Conservation (phyloP, 2,888 invertebrate genomes). For the Hermodice carunculata region DNA sequence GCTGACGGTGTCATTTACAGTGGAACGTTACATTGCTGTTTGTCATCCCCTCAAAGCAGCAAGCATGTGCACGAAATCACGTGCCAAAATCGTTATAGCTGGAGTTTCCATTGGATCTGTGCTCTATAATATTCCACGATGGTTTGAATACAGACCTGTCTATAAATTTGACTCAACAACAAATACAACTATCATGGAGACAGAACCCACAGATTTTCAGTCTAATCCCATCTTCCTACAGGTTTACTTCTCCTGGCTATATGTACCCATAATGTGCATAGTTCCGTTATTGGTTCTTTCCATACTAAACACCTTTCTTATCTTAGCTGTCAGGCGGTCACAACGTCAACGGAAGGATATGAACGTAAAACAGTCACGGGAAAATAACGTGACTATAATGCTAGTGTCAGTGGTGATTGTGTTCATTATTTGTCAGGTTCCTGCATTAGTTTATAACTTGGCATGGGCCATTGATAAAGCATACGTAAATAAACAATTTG, state of each 20-base stretch:
- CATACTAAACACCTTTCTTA: conserved; percentile 89
- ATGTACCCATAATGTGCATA: conserved; percentile 93
- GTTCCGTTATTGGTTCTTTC: conserved; percentile 91
- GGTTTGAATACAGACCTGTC: conserved; percentile 70
- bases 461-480: conserved; percentile 79
- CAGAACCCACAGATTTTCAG: conserved; percentile 77
- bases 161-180: neutral
- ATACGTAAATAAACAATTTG: conserved; percentile 71
- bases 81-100: conserved; percentile 87
- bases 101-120: conserved; percentile 85
- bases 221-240: conserved; percentile 71
- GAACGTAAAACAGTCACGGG: conserved; percentile 89
- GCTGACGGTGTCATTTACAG: conserved; percentile 78
- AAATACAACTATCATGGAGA: conserved; percentile 39
- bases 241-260: conserved; percentile 87
- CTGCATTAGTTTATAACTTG: conserved; percentile 74
- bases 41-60: conserved; percentile 84
- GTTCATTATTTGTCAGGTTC: conserved; percentile 92
- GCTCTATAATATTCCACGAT: conserved; percentile 85
- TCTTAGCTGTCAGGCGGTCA: conserved; percentile 84
- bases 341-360: conserved; percentile 90
- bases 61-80: conserved; percentile 90
- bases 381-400: conserved; percentile 96
- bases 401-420: conserved; percentile 93
- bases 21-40: conserved; percentile 92